Conservation (phyloP, 2,797 vertebrate species). For the Lepus townsendii region DNA sequence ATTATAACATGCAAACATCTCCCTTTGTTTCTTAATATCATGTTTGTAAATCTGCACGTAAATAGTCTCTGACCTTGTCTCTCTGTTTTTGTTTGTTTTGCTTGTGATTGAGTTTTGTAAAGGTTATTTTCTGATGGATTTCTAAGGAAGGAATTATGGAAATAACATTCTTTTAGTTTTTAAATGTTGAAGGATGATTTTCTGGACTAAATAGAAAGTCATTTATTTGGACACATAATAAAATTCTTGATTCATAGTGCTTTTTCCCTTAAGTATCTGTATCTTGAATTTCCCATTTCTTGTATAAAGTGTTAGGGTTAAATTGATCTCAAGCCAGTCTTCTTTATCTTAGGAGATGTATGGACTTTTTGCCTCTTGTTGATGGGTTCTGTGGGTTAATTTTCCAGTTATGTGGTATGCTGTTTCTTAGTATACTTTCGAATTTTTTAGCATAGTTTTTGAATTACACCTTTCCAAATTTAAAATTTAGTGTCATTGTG, state of each 20-base stretch:
- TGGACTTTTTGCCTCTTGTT: conserved; percentile 7
- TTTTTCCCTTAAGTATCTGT: neutral
- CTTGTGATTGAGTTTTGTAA: neutral
- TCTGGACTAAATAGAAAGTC: neutral
- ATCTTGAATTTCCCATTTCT: neutral
- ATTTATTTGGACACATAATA: neutral
- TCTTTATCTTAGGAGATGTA: neutral
- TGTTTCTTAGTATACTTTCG: conserved; percentile 21
- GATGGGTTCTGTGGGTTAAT: neutral
- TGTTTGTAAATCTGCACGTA: neutral
- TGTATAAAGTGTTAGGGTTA: neutral
- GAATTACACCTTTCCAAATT: conserved; percentile 33
- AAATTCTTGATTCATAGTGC: conserved; percentile 27
- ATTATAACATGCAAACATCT: neutral
- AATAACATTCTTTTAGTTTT: conserved; percentile 3
- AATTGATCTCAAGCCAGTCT: neutral
- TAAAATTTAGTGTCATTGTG: conserved; percentile 3
- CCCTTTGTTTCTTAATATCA: neutral
- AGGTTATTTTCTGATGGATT: conserved; percentile 35
- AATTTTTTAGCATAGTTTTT: conserved; percentile 37
- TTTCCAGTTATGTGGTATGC: conserved; percentile 25
- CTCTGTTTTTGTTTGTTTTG: conserved; percentile 11
- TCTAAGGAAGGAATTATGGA: conserved; percentile 20
- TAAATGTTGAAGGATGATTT: neutral
- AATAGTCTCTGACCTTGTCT: neutral